A percentile compares a stretch with the other conserved stretches of the same genome.
phyloP scores from a whole-genome alignment of 2,113 vertebrate genomes.

The Gallinago undulata region DNA sequence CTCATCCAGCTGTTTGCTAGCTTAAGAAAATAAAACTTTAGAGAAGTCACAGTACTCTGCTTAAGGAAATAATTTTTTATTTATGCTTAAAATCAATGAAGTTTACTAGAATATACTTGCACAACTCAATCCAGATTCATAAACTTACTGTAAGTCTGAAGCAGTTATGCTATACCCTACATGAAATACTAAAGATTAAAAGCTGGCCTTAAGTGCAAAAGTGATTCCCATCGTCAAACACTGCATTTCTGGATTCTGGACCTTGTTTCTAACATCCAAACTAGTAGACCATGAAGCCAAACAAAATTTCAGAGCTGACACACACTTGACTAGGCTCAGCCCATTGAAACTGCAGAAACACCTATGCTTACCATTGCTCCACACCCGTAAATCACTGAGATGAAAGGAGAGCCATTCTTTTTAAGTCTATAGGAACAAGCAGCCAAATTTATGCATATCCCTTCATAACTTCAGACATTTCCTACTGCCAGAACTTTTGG shows the following conservation, averaged over 20 bases:
- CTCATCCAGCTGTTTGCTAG: not conserved
- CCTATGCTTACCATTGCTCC: not conserved
- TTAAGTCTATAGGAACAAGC: not conserved
- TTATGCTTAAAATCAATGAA: not conserved
- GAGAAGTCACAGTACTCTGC: not conserved
- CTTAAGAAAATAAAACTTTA: not conserved
- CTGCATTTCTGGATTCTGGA: not conserved
- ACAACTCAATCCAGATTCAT: not conserved
- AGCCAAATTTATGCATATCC: not conserved
- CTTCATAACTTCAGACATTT: not conserved
- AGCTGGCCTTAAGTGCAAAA: not conserved
- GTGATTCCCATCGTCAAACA: not conserved
- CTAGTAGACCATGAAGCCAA: not conserved
- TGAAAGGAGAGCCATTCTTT: not conserved
- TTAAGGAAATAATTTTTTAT: not conserved
- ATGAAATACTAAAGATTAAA: not conserved
- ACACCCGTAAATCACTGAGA: not conserved
- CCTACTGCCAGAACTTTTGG: not conserved
- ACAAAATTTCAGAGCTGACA: not conserved
- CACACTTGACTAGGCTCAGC: not conserved
- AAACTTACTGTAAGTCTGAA: not conserved
- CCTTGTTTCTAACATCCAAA: not conserved
- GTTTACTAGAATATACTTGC: not conserved
- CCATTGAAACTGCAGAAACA: not conserved
- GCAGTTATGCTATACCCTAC: not conserved